Evolutionary conservation across 2,113 vertebrate species (phyloP), one percentile per base, ranked within the genome.

Genomic region (Cyrtonyx montezumae): DNA sequence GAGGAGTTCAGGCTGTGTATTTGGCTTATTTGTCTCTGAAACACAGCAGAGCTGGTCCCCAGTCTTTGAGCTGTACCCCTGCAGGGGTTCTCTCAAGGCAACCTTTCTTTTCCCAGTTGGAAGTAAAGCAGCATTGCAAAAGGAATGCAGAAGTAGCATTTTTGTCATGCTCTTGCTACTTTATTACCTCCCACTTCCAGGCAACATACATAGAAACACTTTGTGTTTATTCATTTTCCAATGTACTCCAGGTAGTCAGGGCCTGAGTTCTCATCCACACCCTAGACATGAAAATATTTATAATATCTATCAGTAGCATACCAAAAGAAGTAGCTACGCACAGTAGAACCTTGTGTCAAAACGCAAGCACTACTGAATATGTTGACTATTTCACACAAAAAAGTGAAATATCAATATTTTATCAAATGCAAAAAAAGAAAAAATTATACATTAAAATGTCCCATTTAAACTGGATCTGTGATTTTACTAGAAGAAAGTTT

Each of bases 191-290:
- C 40, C 42, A 66, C 82, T 96, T 95, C 74, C 74, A 90, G 76
- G 36, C 5, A 73, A 87, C 5, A 40, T 53, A 69, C 37, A 37
- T 30, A 93, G 76, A 95, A 87, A 85, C 48, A n/a, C 59, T 85
- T 43, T 88, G n/a, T 65, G 30, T 78, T 79, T 79, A 83, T 28
- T 84, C 19, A 43, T 84, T 83, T 95, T 96, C 85, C 26, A 89
- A 49, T 70, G 53, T 46, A 89, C 58, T 69, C 43, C 80, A 94
- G 71, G 34, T 23, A 61, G 13, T 48, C 92, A 68, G 58, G 8
- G 22, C 51, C 40, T 43, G 23, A 28, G 36, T 83, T 95, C 95
- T 79, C 87, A 91, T 82, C 61, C 61, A 73, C 26, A 68, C 5
- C 28, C n/a, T 53, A 40, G 93, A 66, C 22, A 42, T 40, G 68